phyloP scores from a whole-genome alignment of 2,888 invertebrate genomes.

The Celastrina argiolus region DNA sequence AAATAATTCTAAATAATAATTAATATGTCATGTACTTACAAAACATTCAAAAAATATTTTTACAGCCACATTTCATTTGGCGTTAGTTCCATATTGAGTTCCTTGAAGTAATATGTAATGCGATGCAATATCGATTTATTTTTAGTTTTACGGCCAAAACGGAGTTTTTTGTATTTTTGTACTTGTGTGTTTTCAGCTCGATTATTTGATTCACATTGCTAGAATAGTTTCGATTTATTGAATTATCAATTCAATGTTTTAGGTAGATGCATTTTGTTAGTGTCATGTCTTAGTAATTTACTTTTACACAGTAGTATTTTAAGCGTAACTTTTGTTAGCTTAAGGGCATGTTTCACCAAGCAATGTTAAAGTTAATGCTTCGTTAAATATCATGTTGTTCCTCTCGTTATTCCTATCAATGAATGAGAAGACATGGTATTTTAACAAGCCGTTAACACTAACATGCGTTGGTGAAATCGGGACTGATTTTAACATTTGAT shows the following conservation, averaged over 20 bases:
- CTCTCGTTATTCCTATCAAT: too few relatives aligned
- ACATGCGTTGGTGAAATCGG: too few relatives aligned
- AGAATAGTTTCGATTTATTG: conserved; percentile 22
- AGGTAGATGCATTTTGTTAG: conserved; percentile 24
- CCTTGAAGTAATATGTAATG: neutral
- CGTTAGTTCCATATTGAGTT: neutral
- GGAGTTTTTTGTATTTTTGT: conserved; percentile 18
- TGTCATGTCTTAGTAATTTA: conserved; percentile 25
- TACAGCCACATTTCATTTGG: neutral
- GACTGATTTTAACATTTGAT: neutral
- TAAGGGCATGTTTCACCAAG: too few relatives aligned
- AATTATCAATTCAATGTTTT: neutral
- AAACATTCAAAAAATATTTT: neutral
- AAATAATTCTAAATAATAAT: neutral
- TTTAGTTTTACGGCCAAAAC: neutral
- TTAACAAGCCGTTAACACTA: too few relatives aligned
- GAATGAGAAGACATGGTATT: too few relatives aligned
- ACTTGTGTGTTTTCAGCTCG: conserved; percentile 8
- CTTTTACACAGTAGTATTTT: conserved; percentile 29
- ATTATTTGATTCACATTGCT: conserved; percentile 14
- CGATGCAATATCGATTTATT: neutral
- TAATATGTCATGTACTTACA: too few relatives aligned
- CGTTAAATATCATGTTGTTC: too few relatives aligned
- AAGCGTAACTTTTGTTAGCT: neutral
- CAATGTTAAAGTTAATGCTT: too few relatives aligned